Percentiles rank a stretch among this genome's conserved stretches.
phyloP scores from a whole-genome alignment of 2,797 vertebrate genomes.

The Helostoma temminkii region DNA sequence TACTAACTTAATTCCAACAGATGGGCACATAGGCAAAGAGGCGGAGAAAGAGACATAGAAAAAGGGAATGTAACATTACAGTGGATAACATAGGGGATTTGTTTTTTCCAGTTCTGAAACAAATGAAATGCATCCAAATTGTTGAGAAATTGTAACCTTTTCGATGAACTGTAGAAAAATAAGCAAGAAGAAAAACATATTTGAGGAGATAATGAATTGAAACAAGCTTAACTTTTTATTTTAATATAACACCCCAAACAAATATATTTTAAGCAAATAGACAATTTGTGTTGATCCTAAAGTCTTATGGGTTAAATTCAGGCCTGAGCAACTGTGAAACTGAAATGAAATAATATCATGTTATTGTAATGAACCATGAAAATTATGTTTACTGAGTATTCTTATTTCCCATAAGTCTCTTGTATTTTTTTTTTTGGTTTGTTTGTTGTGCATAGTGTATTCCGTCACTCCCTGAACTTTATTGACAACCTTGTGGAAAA shows the following conservation, averaged over 20 bases:
- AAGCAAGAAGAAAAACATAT: too few species aligned
- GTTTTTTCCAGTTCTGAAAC: constrained; percentile 12
- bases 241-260: too few species aligned
- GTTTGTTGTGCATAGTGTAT: not conserved
- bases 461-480: constrained; percentile 23
- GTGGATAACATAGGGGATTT: constrained; percentile 6
- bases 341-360: constrained; percentile 45
- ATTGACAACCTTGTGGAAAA: constrained; percentile 40
- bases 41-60: constrained; percentile 5
- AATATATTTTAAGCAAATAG: constrained; percentile 15
- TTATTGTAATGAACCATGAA: constrained; percentile 29
- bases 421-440: not conserved
- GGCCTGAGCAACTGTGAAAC: constrained; percentile 57
- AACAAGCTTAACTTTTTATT: too few species aligned
- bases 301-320: constrained; percentile 28
- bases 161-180: too few species aligned
- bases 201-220: too few species aligned
- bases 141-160: constrained; percentile 2
- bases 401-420: constrained; percentile 11
- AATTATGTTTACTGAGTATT: constrained; percentile 39
- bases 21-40: constrained; percentile 34
- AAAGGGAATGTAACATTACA: constrained; percentile 18
- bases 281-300: constrained; percentile 38
- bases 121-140: constrained; percentile 15
- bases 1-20: constrained; percentile 33